Evolutionary conservation across 1,140 invertebrate genomes (phyloP).

Genomic region (Condylostylus longicornis): DNA sequence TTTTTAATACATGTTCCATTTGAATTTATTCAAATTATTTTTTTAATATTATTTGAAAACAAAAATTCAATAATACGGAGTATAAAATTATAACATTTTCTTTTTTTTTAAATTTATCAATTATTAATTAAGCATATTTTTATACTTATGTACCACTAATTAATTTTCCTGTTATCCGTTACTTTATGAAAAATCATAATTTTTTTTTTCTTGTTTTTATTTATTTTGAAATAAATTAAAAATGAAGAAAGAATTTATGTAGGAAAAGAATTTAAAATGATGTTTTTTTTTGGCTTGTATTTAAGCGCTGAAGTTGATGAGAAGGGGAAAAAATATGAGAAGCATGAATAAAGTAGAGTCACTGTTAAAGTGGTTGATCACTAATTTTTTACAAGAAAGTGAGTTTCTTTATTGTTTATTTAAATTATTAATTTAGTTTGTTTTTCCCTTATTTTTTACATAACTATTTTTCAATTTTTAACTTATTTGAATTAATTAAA

Average conservation of each 20-base stretch:
- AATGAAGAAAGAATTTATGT: slow-evolving; percentile 18
- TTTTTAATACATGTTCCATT: too few species aligned
- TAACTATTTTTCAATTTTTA: slow-evolving; percentile 26
- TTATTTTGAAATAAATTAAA: slow-evolving; percentile 5
- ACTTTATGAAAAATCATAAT: not conserved
- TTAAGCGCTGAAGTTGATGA: too few species aligned
- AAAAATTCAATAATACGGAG: too few species aligned
- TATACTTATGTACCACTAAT: too few species aligned
- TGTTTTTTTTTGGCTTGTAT: slow-evolving; percentile 12
- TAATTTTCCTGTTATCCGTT: too few species aligned
- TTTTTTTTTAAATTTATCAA: too few species aligned
- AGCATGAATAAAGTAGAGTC: not conserved
- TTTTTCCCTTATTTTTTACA: slow-evolving; percentile 26
- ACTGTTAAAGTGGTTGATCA: slow-evolving; percentile 21
- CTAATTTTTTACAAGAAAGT: slow-evolving; percentile 8
- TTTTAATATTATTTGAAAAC: too few species aligned
- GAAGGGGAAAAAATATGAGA: too few species aligned
- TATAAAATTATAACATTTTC: too few species aligned
- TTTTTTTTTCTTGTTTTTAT: not conserved
- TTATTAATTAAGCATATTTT: too few species aligned
- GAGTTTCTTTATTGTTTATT: not conserved
- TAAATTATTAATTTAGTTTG: slow-evolving; percentile 8
- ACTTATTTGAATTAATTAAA: slow-evolving; percentile 1
- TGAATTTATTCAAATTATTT: too few species aligned
- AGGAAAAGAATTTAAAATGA: not conserved